These are phyloP conservation scores for Hyla sarda DNA, from an alignment of 2,113 vertebrate genomes.

Conservation along the genomic window DNA sequence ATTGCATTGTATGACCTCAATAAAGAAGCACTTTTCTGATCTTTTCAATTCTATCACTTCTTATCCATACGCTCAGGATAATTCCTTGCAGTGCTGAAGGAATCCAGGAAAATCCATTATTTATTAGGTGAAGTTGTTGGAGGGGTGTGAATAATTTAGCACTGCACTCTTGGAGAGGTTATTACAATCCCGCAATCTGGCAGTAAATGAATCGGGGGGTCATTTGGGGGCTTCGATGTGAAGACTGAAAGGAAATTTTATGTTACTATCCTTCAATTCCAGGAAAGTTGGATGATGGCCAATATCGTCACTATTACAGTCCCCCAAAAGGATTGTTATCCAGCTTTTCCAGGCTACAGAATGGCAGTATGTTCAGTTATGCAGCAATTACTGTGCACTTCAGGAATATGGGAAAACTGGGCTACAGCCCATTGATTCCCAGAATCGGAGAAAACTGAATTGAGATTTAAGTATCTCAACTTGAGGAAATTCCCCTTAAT, in stretches of 20 bases:
- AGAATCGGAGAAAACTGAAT: neutral
- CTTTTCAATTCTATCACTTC: neutral
- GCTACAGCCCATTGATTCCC: neutral
- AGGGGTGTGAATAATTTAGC: conserved; percentile 20
- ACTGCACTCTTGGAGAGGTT: neutral
- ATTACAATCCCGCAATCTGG: neutral
- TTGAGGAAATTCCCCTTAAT: too few species aligned
- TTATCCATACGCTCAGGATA: neutral
- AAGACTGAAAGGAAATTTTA: neutral
- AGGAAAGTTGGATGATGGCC: neutral
- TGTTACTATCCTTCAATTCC: neutral
- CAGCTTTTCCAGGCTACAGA: neutral
- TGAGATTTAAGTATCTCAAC: neutral
- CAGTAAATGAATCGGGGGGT: neutral
- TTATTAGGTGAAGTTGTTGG: neutral
- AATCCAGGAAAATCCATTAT: neutral
- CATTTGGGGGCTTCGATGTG: neutral
- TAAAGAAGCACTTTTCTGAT: neutral
- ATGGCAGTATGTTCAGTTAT: neutral
- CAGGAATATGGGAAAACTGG: too few species aligned
- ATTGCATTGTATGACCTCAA: neutral
- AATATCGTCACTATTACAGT: neutral
- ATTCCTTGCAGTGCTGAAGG: neutral
- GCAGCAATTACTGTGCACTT: too few species aligned
- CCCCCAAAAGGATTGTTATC: neutral